phyloP scores from a whole-genome alignment of 2,888 invertebrate species.

The Scaptomyza parva region DNA sequence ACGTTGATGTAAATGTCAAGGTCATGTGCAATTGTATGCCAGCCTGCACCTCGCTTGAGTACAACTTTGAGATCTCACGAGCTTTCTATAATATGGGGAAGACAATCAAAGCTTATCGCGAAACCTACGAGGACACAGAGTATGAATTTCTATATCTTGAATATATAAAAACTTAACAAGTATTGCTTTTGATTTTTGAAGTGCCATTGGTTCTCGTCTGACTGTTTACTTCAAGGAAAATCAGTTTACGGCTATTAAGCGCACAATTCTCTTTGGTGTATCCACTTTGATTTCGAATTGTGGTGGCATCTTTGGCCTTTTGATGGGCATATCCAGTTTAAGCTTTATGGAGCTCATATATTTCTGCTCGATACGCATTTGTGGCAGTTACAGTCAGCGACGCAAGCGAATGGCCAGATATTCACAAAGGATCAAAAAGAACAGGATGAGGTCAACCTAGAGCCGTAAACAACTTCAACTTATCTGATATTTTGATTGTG shows the following conservation, averaged over 20 bases:
- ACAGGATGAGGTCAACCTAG: slow-evolving; percentile 32
- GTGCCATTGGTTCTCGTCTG: slow-evolving; percentile 87
- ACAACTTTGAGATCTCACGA: slow-evolving; percentile 83
- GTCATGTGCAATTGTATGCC: slow-evolving; percentile 83
- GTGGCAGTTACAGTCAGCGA: slow-evolving; percentile 73
- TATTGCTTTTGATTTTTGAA: slow-evolving; percentile 67
- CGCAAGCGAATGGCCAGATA: slow-evolving; percentile 61
- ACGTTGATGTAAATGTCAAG: slow-evolving; percentile 55
- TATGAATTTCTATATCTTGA: too few relatives aligned
- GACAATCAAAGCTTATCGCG: slow-evolving; percentile 75
- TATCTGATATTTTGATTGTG: too few relatives aligned
- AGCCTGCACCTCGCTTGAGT: slow-evolving; percentile 82
- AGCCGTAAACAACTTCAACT: too few relatives aligned
- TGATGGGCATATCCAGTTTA: slow-evolving; percentile 84
- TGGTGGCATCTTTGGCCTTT: slow-evolving; percentile 87
- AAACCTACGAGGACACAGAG: slow-evolving; percentile 80
- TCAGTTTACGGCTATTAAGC: slow-evolving; percentile 89
- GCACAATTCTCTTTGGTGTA: slow-evolving; percentile 88
- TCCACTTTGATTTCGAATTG: slow-evolving; percentile 89
- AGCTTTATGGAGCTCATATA: slow-evolving; percentile 86
- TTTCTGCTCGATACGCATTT: slow-evolving; percentile 85
- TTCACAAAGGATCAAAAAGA: slow-evolving; percentile 22
- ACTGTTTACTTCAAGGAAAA: slow-evolving; percentile 90
- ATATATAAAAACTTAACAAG: too few relatives aligned
- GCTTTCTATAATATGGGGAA: slow-evolving; percentile 74